Evolutionary conservation across 1,140 invertebrate species (phyloP).

Genomic region (Venturia canescens): DNA sequence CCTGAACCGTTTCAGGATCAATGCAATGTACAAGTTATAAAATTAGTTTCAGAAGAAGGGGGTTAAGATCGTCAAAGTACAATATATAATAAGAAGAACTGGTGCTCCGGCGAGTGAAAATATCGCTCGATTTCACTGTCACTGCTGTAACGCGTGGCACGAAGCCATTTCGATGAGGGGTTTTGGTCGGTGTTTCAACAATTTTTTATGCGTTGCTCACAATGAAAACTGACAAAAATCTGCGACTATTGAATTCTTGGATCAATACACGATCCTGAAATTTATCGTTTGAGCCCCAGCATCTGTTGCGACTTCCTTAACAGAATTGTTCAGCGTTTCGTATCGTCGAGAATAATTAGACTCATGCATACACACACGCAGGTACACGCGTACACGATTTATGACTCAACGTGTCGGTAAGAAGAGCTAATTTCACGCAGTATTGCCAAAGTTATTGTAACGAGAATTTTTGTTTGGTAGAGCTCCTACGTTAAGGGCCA

Average conservation of each 20-base stretch:
- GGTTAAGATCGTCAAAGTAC: neutral
- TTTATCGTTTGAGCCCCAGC: neutral
- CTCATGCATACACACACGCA: neutral
- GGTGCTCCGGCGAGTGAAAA: conserved; percentile 7
- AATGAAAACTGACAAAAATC: neutral
- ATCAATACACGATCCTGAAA: neutral
- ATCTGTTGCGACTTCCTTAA: neutral
- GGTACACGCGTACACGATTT: neutral
- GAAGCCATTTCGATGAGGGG: neutral
- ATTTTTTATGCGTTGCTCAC: neutral
- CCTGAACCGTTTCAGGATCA: neutral
- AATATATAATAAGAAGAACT: conserved; percentile 5
- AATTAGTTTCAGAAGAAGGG: neutral
- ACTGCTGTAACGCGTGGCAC: neutral
- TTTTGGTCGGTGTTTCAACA: neutral
- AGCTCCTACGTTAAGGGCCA: conserved; percentile 84
- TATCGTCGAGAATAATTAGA: neutral
- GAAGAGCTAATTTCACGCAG: conserved; percentile 53
- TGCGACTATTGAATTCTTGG: neutral
- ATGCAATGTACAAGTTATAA: neutral
- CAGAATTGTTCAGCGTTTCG: neutral
- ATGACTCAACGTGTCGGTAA: neutral
- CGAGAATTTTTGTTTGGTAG: conserved; percentile 59
- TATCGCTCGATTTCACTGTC: conserved; percentile 35
- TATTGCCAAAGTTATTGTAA: conserved; percentile 54